Percentiles rank a stretch among this genome's conserved stretches.
Evolutionary conservation across 2,113 vertebrate genomes (phyloP).

Genomic region (Protobothrops flavoviridis): DNA sequence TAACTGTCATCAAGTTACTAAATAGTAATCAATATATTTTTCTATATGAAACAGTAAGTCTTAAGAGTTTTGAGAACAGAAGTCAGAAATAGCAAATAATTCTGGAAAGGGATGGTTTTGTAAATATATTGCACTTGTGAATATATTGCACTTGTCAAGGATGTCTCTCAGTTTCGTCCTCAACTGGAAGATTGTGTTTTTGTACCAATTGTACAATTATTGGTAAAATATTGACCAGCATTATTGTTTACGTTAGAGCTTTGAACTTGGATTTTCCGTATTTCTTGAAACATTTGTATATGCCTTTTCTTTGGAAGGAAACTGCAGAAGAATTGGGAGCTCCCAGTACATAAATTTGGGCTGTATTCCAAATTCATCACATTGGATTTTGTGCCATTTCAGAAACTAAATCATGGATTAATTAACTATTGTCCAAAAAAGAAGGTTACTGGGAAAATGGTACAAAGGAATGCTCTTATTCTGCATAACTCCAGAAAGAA

Average conservation of each 20-base stretch:
- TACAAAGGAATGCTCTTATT: constrained; percentile 40
- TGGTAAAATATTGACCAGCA: not conserved
- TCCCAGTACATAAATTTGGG: constrained; percentile 11
- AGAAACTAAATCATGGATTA: constrained; percentile 40
- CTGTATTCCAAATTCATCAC: not conserved
- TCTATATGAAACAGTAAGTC: not conserved
- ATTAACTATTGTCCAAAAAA: constrained; percentile 31
- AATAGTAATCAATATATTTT: not conserved
- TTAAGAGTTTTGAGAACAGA: not conserved
- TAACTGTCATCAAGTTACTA: not conserved
- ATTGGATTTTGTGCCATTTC: constrained; percentile 20
- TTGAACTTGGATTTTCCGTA: not conserved
- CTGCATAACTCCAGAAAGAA: constrained; percentile 45
- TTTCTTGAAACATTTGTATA: not conserved
- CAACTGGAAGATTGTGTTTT: not conserved
- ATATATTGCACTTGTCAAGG: not conserved
- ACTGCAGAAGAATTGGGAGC: constrained; percentile 28
- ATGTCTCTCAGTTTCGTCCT: not conserved
- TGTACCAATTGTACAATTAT: not conserved
- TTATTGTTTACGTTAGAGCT: constrained; percentile 5
- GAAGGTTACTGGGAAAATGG: constrained; percentile 33
- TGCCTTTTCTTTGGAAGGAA: constrained; percentile 42
- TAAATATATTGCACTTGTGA: not conserved
- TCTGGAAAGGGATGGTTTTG: not conserved
- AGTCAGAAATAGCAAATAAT: not conserved